Evolutionary conservation across 1,140 invertebrate species (phyloP).

Genomic region (Cryptotermes secundus): DNA sequence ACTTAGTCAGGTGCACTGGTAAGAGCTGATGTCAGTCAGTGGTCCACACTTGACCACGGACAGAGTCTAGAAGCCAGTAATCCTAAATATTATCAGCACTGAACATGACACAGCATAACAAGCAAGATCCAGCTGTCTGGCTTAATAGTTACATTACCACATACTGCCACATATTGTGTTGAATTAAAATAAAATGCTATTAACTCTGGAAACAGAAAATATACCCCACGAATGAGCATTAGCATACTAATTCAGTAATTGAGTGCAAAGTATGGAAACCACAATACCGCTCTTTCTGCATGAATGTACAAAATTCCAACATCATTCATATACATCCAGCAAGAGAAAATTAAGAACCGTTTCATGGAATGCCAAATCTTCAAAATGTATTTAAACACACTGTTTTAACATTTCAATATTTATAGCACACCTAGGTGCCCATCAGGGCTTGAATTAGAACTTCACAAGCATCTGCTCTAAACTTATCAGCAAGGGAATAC

Average conservation of each 20-base stretch:
- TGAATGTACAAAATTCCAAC: no score
- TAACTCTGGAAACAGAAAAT: not conserved
- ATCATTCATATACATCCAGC: not conserved
- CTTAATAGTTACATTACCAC: not conserved
- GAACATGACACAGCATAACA: not conserved
- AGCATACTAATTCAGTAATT: not conserved
- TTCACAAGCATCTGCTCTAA: no score
- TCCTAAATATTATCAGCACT: no score
- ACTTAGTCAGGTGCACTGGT: no score
- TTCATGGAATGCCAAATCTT: constrained; percentile 14
- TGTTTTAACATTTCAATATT: no score
- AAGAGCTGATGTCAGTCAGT: no score
- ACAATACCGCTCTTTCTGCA: no score
- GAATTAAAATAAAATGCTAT: not conserved
- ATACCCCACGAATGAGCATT: not conserved
- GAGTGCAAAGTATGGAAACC: no score
- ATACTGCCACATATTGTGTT: not conserved
- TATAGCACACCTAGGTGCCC: not conserved
- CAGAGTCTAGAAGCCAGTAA: no score
- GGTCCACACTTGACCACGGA: no score
- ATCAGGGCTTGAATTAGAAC: not conserved
- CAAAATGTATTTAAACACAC: no score
- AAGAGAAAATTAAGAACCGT: not conserved
- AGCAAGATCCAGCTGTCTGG: not conserved
- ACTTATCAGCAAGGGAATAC: not conserved